Percentiles rank a stretch among this genome's conserved stretches.
These are phyloP conservation scores for Climacteris rufus DNA, from an alignment of 2,113 vertebrate species.

Conservation along the genomic window DNA sequence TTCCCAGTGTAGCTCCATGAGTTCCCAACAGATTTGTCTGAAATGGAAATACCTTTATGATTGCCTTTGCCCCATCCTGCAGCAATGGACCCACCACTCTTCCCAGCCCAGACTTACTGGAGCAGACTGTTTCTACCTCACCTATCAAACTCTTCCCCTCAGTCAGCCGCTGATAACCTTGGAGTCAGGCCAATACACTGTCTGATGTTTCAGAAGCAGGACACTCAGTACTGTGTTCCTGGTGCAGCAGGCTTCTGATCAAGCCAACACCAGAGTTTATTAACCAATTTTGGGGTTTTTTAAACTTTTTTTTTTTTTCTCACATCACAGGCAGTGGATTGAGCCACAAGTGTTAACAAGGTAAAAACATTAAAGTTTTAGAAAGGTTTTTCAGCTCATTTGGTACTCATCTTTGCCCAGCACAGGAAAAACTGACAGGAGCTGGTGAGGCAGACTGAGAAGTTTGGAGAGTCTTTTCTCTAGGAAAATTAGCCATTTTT, in stretches of 20 bases:
- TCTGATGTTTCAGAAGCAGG: neutral
- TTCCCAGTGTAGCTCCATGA: neutral
- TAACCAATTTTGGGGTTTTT: neutral
- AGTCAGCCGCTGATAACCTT: neutral
- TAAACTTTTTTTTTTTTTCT: rapidly evolving
- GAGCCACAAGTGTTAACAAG: neutral
- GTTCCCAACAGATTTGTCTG: neutral
- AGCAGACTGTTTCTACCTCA: neutral
- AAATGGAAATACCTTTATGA: neutral
- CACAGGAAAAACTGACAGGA: neutral
- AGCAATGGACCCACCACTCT: neutral
- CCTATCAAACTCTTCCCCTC: neutral
- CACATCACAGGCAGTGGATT: neutral
- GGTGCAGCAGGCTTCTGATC: neutral
- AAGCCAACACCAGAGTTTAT: neutral
- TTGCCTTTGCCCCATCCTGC: rapidly evolving
- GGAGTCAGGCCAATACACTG: rapidly evolving
- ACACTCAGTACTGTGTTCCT: neutral
- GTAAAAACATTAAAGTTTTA: neutral
- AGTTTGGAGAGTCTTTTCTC: neutral
- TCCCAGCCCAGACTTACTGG: neutral
- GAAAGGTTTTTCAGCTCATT: neutral
- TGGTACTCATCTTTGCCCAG: rapidly evolving
- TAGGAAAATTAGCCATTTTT: neutral
- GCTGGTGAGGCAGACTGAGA: neutral